Evolutionary conservation across 2,888 invertebrate species (phyloP), one percentile per base, ranked within the genome.

Genomic region (Ophraella communa): DNA sequence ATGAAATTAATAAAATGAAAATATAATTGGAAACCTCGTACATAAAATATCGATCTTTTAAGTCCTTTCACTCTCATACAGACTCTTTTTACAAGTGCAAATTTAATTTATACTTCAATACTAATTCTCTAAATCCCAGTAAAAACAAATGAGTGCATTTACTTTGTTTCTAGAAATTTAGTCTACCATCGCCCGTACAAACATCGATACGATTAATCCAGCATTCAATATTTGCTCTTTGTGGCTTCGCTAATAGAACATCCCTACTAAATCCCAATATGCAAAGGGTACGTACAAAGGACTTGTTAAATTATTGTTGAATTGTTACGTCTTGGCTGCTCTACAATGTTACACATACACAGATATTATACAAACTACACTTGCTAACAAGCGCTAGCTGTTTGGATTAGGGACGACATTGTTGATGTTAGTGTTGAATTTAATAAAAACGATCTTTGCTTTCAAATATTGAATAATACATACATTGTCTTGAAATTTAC

Each of bases 211-310:
- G 52, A 52, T 30, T 52, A 17, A 60, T 42, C 52, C 49, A 58
- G 49, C 27, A 52, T 60, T 53, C 60, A 60, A 60, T 60, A 60
- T 60, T 60, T 60, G 42, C 60, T 60, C 51, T 59, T 51, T 52
- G 52, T 52, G 60, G 60, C 52, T 60, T 53, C 52, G 60, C 60
- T 60, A 60, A 60, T 60, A 44, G 60, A 60, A 60, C 52, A 60
- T 60, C 60, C 60, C 59, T 42, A 23, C 42, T 52, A 60, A 60
- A 60, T 60, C 60, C 60, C 60, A 44, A 60, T 60, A 60, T 60
- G 60, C 60, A 60, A 60, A 60, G 52, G 52, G 60, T 52, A 52
- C 60, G 52, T 60, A 52, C 60, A 42, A 60, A 60, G 52, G 60
- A n/a, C 52, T 60, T 60, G 60, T 60, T 60, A 18, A 42, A 60